Base-by-base conservation (phyloP, 1,140 invertebrate genomes). In the Palaemon carinicauda region DNA sequence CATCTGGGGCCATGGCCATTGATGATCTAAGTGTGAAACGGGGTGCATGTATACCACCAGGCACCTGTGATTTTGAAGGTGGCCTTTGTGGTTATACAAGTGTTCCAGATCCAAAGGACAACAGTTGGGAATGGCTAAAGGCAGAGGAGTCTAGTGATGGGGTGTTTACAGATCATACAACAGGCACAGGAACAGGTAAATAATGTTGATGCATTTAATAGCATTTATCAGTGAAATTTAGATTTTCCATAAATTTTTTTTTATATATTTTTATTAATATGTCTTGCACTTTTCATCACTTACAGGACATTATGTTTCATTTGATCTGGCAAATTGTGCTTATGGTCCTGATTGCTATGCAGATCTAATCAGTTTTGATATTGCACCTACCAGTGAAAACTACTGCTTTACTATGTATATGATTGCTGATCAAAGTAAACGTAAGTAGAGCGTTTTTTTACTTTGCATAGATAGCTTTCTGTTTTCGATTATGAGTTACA, bases 21-120 rank as follows among this genome's bases (percentile, higher is more conserved):
- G 84, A 86, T 56, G 84, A 86, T 27, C 77, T 86, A 29, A 80
- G 31, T 31, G 84, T 80, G 15, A 29, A 19, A 24, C 41, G 84
- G 9, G 84, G 84, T 17, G 56, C 69, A 17, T 86, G 84, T 50
- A 33, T 31, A 15, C 50, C 65, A 21, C 84, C 84, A 29, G 84
- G 84, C 15, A 80, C 75, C 17, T 86, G 84, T 74, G 65, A 86
- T 50, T 86, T 86, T 80, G 84, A 86, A 56, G 51, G 50, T 1
- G 84, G 84, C 12, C 56, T 80, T 17, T 86, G 84, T 74, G 78
- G 84, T 4, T 86, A 78, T 65, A 73, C 12, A 17, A 31, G 53
- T 41, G 51, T 78, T 0, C 53, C 75, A 24, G 83, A 86, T 14
- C 3, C 56, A 1, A n/a, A 54, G 3, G 24, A 54, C n/a, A 86